These are phyloP conservation scores for Melieria crassipennis DNA, from an alignment of 2,888 invertebrate species.

Conservation along the genomic window DNA sequence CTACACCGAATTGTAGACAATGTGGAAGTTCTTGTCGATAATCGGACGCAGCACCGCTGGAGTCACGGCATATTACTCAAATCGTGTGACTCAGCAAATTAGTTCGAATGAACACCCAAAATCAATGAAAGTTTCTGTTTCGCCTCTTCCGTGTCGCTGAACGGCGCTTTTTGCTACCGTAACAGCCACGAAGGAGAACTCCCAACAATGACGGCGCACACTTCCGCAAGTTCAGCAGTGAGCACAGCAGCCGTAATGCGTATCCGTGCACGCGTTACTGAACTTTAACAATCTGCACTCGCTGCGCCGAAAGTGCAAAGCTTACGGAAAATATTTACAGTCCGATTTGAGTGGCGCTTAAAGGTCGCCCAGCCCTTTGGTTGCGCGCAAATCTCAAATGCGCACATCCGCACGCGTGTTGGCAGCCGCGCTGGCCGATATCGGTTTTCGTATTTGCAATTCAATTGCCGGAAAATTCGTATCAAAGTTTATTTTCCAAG, in stretches of 20 bases:
- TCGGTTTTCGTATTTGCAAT: slow-evolving; percentile 16
- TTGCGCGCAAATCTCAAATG: slow-evolving; percentile 15
- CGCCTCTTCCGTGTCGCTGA: slow-evolving; percentile 20
- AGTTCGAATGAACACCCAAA: slow-evolving; percentile 40
- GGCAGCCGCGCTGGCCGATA: slow-evolving; percentile 18
- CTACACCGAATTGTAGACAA: not conserved
- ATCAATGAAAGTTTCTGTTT: slow-evolving; percentile 35
- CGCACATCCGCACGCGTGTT: not conserved
- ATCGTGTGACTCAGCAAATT: slow-evolving; percentile 51
- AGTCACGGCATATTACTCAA: slow-evolving; percentile 2
- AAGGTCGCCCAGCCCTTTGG: not conserved
- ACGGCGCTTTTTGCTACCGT: not conserved
- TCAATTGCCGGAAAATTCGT: slow-evolving; percentile 32
- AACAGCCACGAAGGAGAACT: no score
- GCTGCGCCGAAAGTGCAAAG: no score
- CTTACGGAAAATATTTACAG: no score
- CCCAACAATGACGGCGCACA: no score
- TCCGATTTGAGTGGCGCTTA: no score
- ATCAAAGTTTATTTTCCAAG: slow-evolving; percentile 57
- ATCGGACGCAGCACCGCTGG: not conserved
- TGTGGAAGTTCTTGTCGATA: not conserved
- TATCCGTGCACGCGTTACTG: no score
- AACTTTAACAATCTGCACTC: no score
- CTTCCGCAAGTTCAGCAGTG: no score
- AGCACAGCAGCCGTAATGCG: no score